Evolutionary conservation across 2,797 vertebrate species (phyloP).

Genomic region (Coranthus polyacanthus): DNA sequence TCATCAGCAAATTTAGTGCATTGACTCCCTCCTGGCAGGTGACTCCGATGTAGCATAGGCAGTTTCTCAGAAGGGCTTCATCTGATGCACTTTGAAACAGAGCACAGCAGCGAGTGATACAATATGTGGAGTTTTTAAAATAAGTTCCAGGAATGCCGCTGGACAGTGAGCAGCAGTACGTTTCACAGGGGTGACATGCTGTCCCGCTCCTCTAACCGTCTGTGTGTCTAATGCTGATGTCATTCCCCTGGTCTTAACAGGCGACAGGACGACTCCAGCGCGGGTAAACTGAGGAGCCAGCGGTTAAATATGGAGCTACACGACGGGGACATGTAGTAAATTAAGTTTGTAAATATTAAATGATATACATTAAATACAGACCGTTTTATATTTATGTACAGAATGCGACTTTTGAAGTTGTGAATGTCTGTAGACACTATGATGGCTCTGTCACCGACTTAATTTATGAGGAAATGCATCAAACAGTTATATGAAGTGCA

Average conservation of each 20-base stretch:
- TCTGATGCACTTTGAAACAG: constrained; percentile 17
- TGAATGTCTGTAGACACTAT: no score
- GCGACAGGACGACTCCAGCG: constrained; percentile 75
- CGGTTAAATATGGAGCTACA: constrained; percentile 75
- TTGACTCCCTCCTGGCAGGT: constrained; percentile 35
- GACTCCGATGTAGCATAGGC: constrained; percentile 9
- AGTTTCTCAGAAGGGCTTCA: constrained; percentile 9
- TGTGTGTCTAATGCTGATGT: constrained; percentile 65
- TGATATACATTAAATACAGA: neutral
- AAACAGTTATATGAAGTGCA: no score
- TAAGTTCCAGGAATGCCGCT: constrained; percentile 52
- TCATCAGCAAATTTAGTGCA: constrained; percentile 57
- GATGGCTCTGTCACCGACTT: no score
- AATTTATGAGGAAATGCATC: no score
- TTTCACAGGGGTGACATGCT: constrained; percentile 50
- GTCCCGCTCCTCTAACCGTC: constrained; percentile 13
- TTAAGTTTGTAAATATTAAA: constrained; percentile 20
- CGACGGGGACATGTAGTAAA: constrained; percentile 52
- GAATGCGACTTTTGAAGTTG: no score
- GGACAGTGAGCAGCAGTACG: constrained; percentile 7
- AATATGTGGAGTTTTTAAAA: constrained; percentile 57
- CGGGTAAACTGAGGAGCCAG: constrained; percentile 71
- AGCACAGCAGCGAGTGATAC: neutral
- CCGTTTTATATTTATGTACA: neutral
- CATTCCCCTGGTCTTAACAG: constrained; percentile 59